phyloP scores from a whole-genome alignment of 2,797 vertebrate genomes.

The Alosa sapidissima region DNA sequence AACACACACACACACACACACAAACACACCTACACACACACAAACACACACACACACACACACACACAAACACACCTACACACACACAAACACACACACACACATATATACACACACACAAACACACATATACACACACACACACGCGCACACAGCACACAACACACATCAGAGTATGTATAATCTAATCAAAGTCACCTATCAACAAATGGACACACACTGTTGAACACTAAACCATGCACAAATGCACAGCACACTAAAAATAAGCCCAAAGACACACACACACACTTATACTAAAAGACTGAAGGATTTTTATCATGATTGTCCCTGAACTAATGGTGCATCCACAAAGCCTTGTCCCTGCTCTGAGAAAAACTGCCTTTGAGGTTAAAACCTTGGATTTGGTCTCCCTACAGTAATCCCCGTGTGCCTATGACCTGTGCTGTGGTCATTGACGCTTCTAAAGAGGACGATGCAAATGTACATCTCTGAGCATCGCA shows the following conservation, averaged over 20 bases:
- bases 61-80: not conserved
- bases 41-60: not conserved
- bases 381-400: not conserved
- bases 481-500: not conserved
- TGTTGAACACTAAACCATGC: too few species aligned
- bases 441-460: not conserved
- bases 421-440: not conserved
- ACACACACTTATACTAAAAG: not conserved
- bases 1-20: not conserved
- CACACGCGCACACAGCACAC: too few species aligned
- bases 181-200: too few species aligned
- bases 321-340: not conserved
- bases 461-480: not conserved
- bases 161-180: not conserved
- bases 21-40: not conserved
- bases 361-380: not conserved
- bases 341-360: not conserved
- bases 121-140: not conserved
- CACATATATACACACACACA: not conserved
- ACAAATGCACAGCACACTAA: not conserved
- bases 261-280: too few species aligned
- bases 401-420: not conserved
- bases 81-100: not conserved
- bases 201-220: too few species aligned
- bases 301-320: not conserved